Percentiles rank a stretch among this genome's conserved stretches.
These are phyloP conservation scores for Epistrophe grossulariae DNA, from an alignment of 2,888 invertebrate genomes.

Conservation along the genomic window DNA sequence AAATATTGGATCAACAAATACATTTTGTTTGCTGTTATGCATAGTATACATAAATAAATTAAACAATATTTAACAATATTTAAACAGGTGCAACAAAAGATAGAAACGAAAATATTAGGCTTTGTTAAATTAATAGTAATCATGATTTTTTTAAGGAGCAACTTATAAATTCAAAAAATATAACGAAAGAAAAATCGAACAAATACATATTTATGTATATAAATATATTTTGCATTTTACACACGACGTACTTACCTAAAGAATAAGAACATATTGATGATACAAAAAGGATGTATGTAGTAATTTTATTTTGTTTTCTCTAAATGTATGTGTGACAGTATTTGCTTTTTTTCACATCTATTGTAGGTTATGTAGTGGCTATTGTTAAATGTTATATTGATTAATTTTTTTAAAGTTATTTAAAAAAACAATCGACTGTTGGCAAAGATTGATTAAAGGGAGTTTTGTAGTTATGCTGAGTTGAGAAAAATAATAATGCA, in stretches of 20 bases:
- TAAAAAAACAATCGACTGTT: constrained; percentile 85
- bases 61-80: constrained; percentile 51
- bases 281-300: constrained; percentile 66
- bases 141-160: constrained; percentile 11
- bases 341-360: constrained; percentile 58
- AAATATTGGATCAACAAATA: constrained; percentile 47
- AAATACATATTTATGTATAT: background rate
- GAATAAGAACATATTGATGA: constrained; percentile 74
- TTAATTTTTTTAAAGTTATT: constrained; percentile 72
- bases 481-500: constrained; percentile 77
- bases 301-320: constrained; percentile 71
- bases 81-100: constrained; percentile 59
- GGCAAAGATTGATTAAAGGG: constrained; percentile 86
- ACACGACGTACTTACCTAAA: constrained; percentile 46
- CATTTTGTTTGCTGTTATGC: constrained; percentile 21
- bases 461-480: constrained; percentile 84
- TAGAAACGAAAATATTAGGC: constrained; percentile 44
- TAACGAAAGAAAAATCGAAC: constrained; percentile 1
- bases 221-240: constrained; percentile 44
- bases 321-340: constrained; percentile 52
- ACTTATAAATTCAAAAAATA: constrained; percentile 5
- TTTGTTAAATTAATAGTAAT: background rate
- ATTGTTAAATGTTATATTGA: constrained; percentile 71
- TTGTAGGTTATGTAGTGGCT: constrained; percentile 74
- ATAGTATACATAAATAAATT: constrained; percentile 28